Base-by-base conservation (phyloP, 2,888 invertebrate species). In the Heteromurus nitidus region DNA sequence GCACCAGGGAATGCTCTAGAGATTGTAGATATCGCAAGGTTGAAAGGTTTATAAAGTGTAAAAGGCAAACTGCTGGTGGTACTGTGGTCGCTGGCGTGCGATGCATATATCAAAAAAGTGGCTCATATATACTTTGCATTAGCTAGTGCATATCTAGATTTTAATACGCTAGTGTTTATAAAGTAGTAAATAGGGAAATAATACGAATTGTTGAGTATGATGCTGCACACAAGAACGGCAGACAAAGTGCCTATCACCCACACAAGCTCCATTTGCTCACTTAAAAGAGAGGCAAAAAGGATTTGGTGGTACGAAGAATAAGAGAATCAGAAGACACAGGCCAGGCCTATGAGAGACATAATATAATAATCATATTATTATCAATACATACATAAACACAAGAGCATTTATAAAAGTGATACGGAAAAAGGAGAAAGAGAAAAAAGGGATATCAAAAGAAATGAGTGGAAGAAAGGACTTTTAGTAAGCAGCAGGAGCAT, bases 191-290 rank as follows among this genome's bases (percentile, higher is more conserved):
- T n/a, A n/a, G n/a, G n/a, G n/a, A n/a, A n/a, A n/a, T n/a, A 20
- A 30, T 62, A 55, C 16, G 62, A 62, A 31, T 62, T 31, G 30
- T 62, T n/a, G 31, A 31, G 62, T 30, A 62, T 62, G 20, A 28
- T 58, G 28, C 30, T 62, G 20, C 9, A 20, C 44, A 44, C n/a
- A 30, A 62, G 31, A 30, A 30, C 55, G 26, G 62, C 62, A 42
- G 76, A 77, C 77, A 76, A 76, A 82, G 65, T 82, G 73, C 70
- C 69, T 82, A 76, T 82, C 82, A 73, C 82, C 72, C 68, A 82
- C 75, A 81, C 76, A 69, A 77, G 77, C 68, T 68, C 60, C 60
- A 68, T 76, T 82, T 73, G 72, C 76, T 65, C 72, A 72, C 76
- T 64, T 64, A 55, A 50, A 26, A 62, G 62, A 30, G 67, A n/a